Evolutionary conservation across 1,140 invertebrate genomes (phyloP).

Genomic region (Ylistrum balloti): DNA sequence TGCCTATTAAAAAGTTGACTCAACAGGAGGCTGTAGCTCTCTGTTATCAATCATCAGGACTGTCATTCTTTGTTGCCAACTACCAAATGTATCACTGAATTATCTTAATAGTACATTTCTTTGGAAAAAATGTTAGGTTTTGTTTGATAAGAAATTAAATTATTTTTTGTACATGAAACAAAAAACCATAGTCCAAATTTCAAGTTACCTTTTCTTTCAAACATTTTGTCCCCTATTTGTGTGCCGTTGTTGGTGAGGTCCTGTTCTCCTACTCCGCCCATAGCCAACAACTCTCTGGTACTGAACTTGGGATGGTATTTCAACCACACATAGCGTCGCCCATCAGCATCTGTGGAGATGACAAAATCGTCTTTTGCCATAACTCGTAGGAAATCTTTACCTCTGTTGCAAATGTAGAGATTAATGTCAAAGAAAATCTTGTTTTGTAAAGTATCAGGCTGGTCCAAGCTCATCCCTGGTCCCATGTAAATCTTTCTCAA

Average conservation of each 20-base stretch:
- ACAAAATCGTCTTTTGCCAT: conserved; percentile 79
- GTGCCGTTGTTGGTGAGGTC: conserved; percentile 57
- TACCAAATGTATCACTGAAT: too few species aligned
- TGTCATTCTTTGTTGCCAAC: too few species aligned
- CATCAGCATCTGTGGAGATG: conserved; percentile 71
- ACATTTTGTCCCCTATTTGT: conserved; percentile 77
- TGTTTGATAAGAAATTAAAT: too few species aligned
- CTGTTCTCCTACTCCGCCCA: conserved; percentile 65
- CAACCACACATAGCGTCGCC: conserved; percentile 76
- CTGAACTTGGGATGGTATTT: conserved; percentile 76
- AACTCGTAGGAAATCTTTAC: conserved; percentile 75
- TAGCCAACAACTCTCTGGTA: conserved; percentile 69
- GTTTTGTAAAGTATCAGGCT: conserved; percentile 76
- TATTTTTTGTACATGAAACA: too few species aligned
- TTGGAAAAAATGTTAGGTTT: too few species aligned
- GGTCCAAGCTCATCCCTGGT: conserved; percentile 73
- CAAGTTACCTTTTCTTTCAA: conserved; percentile 74
- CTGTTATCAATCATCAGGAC: too few species aligned
- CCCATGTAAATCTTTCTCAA: conserved; percentile 76
- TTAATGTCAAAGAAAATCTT: conserved; percentile 79
- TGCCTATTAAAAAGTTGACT: too few species aligned
- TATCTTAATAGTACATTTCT: too few species aligned
- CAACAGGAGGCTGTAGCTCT: too few species aligned
- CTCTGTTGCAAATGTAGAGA: conserved; percentile 76
- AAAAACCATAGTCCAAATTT: background rate